Evolutionary conservation across 2,113 vertebrate genomes (phyloP).

Genomic region (Actenoides hombroni): DNA sequence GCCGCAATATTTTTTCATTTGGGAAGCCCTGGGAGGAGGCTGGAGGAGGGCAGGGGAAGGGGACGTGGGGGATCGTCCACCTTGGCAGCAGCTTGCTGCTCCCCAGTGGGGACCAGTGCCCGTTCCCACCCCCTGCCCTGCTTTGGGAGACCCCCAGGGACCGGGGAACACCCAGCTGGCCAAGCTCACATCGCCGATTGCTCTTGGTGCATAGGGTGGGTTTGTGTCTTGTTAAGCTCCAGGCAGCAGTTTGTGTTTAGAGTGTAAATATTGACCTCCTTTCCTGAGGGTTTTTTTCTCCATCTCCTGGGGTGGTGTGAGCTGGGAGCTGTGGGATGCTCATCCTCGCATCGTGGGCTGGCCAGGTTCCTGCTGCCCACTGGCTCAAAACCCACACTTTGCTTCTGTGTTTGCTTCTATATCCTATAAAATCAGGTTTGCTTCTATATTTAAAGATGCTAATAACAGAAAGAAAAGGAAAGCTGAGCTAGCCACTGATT

Average conservation of each 20-base stretch:
- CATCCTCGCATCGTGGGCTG: rapidly evolving
- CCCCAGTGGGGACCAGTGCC: background rate
- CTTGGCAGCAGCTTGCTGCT: background rate
- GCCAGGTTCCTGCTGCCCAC: background rate
- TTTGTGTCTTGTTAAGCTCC: background rate
- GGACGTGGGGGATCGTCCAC: rapidly evolving
- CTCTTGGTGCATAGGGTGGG: background rate
- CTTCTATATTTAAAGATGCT: background rate
- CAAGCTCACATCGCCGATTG: background rate
- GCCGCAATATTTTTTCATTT: background rate
- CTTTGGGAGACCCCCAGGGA: background rate
- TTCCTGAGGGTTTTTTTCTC: background rate
- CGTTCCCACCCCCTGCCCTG: rapidly evolving
- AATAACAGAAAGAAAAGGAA: background rate
- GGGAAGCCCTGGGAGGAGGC: background rate
- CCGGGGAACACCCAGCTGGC: background rate
- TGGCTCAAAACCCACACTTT: rapidly evolving
- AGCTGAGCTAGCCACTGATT: background rate
- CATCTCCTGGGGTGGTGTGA: background rate
- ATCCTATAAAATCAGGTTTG: rapidly evolving
- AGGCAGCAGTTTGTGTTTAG: conserved; percentile 6
- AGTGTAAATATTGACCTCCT: conserved; percentile 25
- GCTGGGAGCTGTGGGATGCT: background rate
- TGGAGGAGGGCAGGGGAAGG: background rate
- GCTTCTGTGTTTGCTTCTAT: background rate